Conservation (phyloP, 2,113 vertebrate genomes). For the Malurus alboscapulatus region DNA sequence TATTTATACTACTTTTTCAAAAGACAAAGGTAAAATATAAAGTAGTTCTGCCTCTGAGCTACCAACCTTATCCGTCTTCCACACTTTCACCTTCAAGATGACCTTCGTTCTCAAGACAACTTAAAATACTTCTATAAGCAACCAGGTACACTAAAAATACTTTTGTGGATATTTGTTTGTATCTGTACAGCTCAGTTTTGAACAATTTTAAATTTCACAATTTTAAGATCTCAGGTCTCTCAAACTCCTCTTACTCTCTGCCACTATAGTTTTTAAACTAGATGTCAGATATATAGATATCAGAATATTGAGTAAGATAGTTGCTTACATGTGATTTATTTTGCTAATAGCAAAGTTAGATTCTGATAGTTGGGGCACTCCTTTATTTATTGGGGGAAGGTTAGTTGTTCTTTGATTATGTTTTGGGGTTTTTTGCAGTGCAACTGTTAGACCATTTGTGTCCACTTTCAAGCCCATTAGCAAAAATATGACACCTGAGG, state of each 20-base stretch:
- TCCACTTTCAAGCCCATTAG: neutral
- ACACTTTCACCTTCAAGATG: neutral
- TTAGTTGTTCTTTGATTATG: neutral
- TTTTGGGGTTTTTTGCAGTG: neutral
- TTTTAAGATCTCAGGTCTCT: neutral
- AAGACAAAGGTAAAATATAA: neutral
- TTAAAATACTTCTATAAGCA: neutral
- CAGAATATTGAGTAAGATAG: neutral
- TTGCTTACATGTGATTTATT: neutral
- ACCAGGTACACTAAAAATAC: neutral
- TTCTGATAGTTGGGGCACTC: fast-evolving
- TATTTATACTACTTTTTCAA: neutral
- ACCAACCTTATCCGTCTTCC: neutral
- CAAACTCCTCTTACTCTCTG: neutral
- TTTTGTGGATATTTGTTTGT: neutral
- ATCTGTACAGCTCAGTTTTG: neutral
- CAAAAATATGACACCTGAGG: neutral
- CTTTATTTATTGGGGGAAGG: neutral
- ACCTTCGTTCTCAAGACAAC: neutral
- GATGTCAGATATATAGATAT: neutral
- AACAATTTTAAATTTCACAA: neutral
- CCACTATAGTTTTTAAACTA: neutral
- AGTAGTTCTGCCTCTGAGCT: neutral
- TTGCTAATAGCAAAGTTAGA: neutral
- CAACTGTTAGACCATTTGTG: neutral